These are phyloP conservation scores for Marcusenius ussheri DNA, from an alignment of 2,113 vertebrate genomes.

Conservation along the genomic window DNA sequence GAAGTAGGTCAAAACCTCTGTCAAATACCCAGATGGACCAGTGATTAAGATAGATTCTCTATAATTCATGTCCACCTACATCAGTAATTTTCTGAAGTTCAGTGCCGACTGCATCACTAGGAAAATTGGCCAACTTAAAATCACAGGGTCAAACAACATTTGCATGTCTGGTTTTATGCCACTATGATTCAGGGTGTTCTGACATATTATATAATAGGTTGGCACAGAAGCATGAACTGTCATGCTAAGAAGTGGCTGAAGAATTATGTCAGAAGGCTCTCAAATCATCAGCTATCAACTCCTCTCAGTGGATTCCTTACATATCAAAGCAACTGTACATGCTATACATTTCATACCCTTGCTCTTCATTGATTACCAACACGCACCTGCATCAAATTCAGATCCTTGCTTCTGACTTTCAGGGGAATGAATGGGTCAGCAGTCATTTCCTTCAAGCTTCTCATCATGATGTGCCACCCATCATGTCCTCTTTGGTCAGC, in stretches of 20 bases:
- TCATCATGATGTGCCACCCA: neutral
- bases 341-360: neutral
- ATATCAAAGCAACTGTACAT: neutral
- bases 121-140: neutral
- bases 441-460: neutral
- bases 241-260: neutral
- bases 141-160: neutral
- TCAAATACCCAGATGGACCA: neutral
- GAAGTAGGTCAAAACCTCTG: neutral
- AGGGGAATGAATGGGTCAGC: neutral
- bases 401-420: neutral
- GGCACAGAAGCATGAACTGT: neutral
- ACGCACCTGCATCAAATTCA: neutral
- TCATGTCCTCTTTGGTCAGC: neutral
- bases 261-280: neutral
- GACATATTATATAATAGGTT: neutral
- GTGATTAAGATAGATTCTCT: neutral
- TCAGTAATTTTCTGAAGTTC: neutral
- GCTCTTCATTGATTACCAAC: neutral
- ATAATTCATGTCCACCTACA: neutral
- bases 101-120: neutral
- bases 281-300: neutral
- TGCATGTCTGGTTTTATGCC: neutral
- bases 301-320: neutral
- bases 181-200: neutral